These are phyloP conservation scores for Artibeus jamaicensis DNA, from an alignment of 2,797 vertebrate genomes.

Conservation along the genomic window DNA sequence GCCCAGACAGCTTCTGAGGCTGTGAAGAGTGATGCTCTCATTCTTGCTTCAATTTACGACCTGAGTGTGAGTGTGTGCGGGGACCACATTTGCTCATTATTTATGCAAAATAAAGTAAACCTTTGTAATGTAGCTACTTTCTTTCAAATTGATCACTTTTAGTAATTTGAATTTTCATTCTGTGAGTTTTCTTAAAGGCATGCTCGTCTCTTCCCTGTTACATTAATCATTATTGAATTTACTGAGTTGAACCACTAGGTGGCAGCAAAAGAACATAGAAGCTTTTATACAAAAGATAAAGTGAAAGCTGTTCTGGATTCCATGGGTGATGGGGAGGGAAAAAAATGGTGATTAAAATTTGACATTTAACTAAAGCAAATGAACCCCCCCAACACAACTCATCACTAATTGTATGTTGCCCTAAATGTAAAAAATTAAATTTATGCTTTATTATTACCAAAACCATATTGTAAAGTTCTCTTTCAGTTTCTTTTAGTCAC, in stretches of 20 bases:
- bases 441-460: conserved; percentile 59
- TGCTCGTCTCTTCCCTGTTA: neutral
- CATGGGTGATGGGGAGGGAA: neutral
- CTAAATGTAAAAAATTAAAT: conserved; percentile 52
- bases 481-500: conserved; percentile 71
- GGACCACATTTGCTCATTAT: neutral
- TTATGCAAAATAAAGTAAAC: neutral
- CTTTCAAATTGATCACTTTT: neutral
- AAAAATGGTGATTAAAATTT: conserved; percentile 50
- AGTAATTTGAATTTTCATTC: neutral
- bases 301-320: neutral
- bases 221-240: neutral
- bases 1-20: neutral
- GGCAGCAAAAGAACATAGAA: conserved; percentile 90
- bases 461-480: conserved; percentile 47
- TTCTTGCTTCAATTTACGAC: neutral
- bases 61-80: neutral
- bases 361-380: conserved; percentile 2
- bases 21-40: neutral
- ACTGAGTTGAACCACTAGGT: conserved; percentile 80
- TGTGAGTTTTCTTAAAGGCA: neutral
- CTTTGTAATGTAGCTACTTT: neutral
- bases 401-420: conserved; percentile 26
- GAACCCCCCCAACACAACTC: neutral
- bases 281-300: neutral